phyloP scores from a whole-genome alignment of 64 coral and sea anemone genomes.

The Orbicella faveolata region DNA sequence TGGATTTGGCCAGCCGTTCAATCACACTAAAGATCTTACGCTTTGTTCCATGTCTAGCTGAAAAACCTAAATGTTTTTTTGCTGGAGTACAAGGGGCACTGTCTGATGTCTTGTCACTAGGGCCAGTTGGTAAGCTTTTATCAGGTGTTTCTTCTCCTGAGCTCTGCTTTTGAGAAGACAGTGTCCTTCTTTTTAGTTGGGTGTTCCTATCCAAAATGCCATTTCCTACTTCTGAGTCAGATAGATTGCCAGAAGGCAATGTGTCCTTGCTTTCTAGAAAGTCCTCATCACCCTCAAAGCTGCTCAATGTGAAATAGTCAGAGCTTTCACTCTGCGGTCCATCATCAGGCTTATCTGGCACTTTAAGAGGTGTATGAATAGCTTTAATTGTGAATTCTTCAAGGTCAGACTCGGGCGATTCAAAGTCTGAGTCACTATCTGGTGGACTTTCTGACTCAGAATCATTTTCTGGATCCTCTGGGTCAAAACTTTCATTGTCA shows the following conservation, averaged over 20 bases:
- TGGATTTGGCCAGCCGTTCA: slow-evolving; percentile 93
- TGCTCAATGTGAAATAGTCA: slow-evolving; percentile 20
- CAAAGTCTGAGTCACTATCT: slow-evolving; percentile 92
- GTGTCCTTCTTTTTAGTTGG: background rate
- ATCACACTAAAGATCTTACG: slow-evolving; percentile 88
- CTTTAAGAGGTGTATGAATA: background rate
- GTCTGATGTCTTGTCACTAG: background rate
- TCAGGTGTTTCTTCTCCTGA: slow-evolving; percentile 51
- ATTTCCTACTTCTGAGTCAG: background rate
- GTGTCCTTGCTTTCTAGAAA: slow-evolving; percentile 14
- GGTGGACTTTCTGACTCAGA: slow-evolving; percentile 64
- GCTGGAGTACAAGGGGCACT: slow-evolving; percentile 15
- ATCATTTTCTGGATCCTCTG: slow-evolving; percentile 43
- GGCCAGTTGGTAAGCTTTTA: background rate
- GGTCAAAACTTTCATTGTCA: slow-evolving; percentile 38
- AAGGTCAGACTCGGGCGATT: slow-evolving; percentile 88
- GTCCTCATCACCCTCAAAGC: slow-evolving; percentile 30
- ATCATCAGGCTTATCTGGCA: background rate
- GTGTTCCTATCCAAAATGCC: background rate
- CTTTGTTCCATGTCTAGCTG: slow-evolving; percentile 55
- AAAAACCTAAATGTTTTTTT: background rate
- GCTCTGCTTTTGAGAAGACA: slow-evolving; percentile 51
- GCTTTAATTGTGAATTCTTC: slow-evolving; percentile 57
- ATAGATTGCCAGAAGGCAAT: background rate
- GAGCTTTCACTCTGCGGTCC: slow-evolving; percentile 35